Evolutionary conservation across 2,113 vertebrate genomes (phyloP).

Genomic region (Machaerirhynchus nigripectus): DNA sequence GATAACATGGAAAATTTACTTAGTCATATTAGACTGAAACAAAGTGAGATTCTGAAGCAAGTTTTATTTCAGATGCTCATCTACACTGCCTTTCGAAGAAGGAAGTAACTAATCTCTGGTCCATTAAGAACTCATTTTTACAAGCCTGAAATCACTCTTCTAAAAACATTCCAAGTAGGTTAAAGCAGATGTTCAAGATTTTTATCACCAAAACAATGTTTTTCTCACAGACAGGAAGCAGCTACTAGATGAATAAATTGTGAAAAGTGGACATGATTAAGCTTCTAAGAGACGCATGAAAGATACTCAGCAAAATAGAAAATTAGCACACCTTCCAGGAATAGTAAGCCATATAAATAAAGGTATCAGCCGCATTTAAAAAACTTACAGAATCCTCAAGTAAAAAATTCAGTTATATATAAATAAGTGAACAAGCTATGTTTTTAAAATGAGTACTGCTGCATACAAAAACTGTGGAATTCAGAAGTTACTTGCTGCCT

Average conservation of each 20-base stretch:
- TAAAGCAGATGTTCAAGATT: not conserved
- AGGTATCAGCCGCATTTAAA: not conserved
- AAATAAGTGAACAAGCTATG: not conserved
- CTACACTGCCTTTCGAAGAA: not conserved
- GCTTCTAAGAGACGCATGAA: not conserved
- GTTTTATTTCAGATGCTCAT: not conserved
- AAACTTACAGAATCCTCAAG: not conserved
- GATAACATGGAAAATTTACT: not conserved
- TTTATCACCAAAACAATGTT: slow-evolving; percentile 5
- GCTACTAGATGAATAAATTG: not conserved
- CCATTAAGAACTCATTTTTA: not conserved
- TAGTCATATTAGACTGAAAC: not conserved
- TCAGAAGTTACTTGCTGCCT: not conserved
- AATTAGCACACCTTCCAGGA: not conserved
- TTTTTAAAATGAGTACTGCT: not conserved
- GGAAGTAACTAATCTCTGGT: not conserved
- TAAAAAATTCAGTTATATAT: not conserved
- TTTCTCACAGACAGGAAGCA: not conserved
- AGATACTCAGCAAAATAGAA: not conserved
- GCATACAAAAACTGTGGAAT: not conserved
- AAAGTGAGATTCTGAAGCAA: not conserved
- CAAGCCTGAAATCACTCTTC: not conserved
- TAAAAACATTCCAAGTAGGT: not conserved
- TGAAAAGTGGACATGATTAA: not conserved
- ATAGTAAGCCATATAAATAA: not conserved